These are phyloP conservation scores for Magallana ariakensis DNA, from an alignment of 1,140 invertebrate species.

Conservation along the genomic window DNA sequence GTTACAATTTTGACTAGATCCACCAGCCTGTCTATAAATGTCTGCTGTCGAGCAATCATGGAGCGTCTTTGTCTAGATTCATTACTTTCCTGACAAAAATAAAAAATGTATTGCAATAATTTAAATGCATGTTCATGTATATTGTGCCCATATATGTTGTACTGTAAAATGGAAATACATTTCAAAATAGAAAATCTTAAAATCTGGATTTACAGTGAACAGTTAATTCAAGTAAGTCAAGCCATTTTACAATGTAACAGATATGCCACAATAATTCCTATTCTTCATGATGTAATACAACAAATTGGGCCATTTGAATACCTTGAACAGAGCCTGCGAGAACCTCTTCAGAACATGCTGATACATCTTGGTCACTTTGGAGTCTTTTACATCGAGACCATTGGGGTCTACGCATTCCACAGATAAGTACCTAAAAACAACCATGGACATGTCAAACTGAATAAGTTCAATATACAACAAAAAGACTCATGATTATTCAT, in stretches of 20 bases:
- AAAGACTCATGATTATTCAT: no score
- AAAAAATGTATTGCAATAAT: no score
- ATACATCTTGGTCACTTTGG: conserved; percentile 91
- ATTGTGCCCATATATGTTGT: no score
- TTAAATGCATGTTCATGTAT: no score
- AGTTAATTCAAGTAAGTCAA: no score
- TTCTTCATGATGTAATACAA: no score
- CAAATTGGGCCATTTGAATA: conserved; percentile 41
- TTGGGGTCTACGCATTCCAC: conserved; percentile 92
- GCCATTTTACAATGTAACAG: no score
- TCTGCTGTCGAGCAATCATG: conserved; percentile 90
- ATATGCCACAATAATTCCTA: no score
- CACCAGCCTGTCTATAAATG: conserved; percentile 94
- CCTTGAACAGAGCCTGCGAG: conserved; percentile 80
- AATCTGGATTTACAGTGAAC: no score
- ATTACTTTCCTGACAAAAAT: conserved; percentile 81
- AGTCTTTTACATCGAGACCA: conserved; percentile 69
- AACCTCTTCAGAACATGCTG: conserved; percentile 93
- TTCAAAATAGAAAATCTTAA: no score
- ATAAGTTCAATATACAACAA: no score
- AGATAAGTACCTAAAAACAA: conserved; percentile 86
- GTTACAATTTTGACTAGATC: conserved; percentile 94
- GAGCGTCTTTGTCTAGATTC: conserved; percentile 86
- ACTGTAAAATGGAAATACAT: no score
- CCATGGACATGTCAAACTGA: not conserved